A percentile compares a stretch with the other conserved stretches of the same genome.
phyloP scores from a whole-genome alignment of 2,888 invertebrate species.

The Crioceris asparagi region DNA sequence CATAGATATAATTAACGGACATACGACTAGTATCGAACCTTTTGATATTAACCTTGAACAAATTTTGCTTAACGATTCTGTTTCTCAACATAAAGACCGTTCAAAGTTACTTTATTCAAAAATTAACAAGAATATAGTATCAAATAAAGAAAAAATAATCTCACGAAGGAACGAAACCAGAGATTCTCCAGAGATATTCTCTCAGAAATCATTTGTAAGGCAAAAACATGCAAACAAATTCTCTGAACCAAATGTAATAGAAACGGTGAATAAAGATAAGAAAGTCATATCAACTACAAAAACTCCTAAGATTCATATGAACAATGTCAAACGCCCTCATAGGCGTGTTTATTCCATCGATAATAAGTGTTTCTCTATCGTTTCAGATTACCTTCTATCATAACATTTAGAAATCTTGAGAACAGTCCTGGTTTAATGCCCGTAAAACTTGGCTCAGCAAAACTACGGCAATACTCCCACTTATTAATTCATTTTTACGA shows the following conservation, averaged over 20 bases:
- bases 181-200: conserved; percentile 1
- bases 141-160: conserved; percentile 1
- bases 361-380: no score
- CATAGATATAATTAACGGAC: conserved; percentile 6
- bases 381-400: background rate
- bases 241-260: background rate
- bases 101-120: background rate
- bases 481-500: background rate
- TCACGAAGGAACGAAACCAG: background rate
- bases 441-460: background rate
- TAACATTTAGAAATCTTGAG: background rate
- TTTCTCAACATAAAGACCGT: conserved; percentile 3
- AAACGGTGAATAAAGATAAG: background rate
- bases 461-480: background rate
- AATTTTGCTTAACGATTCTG: conserved; percentile 1
- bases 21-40: conserved; percentile 4
- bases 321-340: background rate
- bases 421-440: background rate
- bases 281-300: background rate
- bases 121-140: background rate
- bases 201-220: background rate
- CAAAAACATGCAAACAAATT: background rate
- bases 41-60: conserved; percentile 3
- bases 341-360: background rate
- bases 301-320: background rate